Conservation (phyloP, 2,797 vertebrate genomes). For the Ateles fusciceps region DNA sequence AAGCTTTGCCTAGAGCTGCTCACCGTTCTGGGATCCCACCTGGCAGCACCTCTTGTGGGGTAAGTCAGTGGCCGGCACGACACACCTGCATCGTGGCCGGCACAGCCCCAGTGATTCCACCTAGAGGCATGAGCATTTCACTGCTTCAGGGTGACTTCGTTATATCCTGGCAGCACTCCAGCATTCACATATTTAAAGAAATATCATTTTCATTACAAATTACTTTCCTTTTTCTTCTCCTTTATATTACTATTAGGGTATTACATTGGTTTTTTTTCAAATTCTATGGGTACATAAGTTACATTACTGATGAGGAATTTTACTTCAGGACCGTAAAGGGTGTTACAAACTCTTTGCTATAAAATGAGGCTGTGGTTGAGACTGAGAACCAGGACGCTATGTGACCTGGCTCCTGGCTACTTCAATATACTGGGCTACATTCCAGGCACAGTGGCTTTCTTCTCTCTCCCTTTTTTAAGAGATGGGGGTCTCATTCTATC, state of each 20-base stretch:
- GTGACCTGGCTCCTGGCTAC: background rate
- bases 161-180: background rate
- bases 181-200: background rate
- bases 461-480: background rate
- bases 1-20: background rate
- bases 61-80: background rate
- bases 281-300: background rate
- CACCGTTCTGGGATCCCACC: background rate
- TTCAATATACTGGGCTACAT: background rate
- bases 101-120: background rate
- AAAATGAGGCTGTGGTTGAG: background rate
- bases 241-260: background rate
- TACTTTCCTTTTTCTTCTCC: background rate
- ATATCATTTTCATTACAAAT: background rate
- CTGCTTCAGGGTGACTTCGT: background rate
- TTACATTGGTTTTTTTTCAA: background rate
- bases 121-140: background rate
- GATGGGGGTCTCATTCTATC: background rate
- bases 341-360: background rate
- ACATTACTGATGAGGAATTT: background rate
- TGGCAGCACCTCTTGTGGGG: background rate
- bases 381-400: background rate
- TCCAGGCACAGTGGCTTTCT: background rate
- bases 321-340: background rate
- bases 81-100: accelerated